A percentile compares a stretch with the other conserved stretches of the same genome.
phyloP scores from a whole-genome alignment of 2,113 vertebrate species.

The Buteo buteo region DNA sequence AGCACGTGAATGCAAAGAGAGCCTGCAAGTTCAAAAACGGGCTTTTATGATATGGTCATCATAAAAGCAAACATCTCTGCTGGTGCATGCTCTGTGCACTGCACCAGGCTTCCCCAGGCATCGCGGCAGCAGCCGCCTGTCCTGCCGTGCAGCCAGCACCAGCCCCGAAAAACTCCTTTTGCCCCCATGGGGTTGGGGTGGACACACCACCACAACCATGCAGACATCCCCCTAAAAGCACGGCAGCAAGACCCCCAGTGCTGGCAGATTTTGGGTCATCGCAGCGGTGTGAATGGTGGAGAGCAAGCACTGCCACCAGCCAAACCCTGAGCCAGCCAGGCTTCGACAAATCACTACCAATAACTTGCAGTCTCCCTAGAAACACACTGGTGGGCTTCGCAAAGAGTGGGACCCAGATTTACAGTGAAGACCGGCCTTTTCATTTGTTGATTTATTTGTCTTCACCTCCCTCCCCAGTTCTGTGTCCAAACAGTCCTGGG shows the following conservation, averaged over 20 bases:
- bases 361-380: neutral
- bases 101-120: rapidly evolving
- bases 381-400: neutral
- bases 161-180: neutral
- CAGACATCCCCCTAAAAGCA: neutral
- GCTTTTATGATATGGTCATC: neutral
- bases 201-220: neutral
- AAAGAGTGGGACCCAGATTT: neutral
- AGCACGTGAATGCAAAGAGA: neutral
- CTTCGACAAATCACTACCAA: rapidly evolving
- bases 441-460: neutral
- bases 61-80: neutral
- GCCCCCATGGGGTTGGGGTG: rapidly evolving
- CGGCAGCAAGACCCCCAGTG: rapidly evolving
- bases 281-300: neutral
- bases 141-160: neutral
- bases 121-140: neutral
- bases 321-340: neutral
- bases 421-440: neutral
- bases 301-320: neutral
- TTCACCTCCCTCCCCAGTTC: neutral
- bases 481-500: neutral
- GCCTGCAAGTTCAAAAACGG: neutral
- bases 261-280: rapidly evolving
- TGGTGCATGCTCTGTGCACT: rapidly evolving